Conservation (phyloP, 2,113 vertebrate genomes). For the Promerops cafer region DNA sequence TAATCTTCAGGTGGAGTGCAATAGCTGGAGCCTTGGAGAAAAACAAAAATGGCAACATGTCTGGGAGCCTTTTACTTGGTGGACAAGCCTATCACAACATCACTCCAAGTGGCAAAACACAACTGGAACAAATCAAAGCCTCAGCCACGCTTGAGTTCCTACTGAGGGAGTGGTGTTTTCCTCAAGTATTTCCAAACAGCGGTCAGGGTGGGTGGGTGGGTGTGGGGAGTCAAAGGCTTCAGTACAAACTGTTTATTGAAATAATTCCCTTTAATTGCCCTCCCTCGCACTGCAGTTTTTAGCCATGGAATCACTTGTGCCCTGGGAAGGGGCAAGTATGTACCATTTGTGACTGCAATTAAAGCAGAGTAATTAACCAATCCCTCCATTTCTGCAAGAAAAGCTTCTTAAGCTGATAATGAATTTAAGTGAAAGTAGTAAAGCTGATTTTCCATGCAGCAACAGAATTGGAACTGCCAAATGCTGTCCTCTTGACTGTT, state of each 20-base stretch:
- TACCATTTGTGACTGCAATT: neutral
- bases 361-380: neutral
- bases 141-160: neutral
- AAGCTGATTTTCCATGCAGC: neutral
- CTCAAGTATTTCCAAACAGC: neutral
- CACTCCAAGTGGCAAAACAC: neutral
- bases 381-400: neutral
- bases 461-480: neutral
- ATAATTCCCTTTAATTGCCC: neutral
- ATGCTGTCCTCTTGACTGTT: neutral
- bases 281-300: neutral
- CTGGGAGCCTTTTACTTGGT: neutral
- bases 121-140: neutral
- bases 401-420: neutral
- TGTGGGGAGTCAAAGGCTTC: neutral
- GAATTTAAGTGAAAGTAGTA: neutral
- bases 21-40: neutral
- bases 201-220: neutral
- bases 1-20: neutral
- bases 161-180: neutral
- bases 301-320: neutral
- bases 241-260: neutral
- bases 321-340: neutral
- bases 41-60: neutral
- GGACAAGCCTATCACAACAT: neutral